These are phyloP conservation scores for Peromyscus attwateri DNA, from an alignment of 2,797 vertebrate species.

Conservation along the genomic window DNA sequence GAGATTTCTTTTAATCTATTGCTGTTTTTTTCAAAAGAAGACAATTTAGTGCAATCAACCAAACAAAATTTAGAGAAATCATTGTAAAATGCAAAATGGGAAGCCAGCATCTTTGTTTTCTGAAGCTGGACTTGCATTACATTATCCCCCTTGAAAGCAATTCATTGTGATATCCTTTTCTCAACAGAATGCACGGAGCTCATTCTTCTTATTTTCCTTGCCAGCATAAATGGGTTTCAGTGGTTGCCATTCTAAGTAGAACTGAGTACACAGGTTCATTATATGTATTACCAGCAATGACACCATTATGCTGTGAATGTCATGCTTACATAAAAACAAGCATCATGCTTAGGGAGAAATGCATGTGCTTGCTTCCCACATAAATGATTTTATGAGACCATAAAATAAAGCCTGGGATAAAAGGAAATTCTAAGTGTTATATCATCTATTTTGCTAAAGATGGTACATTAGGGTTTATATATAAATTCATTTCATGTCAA, in stretches of 20 bases:
- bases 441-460: neutral
- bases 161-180: constrained; percentile 13
- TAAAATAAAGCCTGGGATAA: neutral
- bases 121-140: constrained; percentile 62
- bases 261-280: constrained; percentile 17
- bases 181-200: constrained; percentile 35
- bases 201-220: constrained; percentile 56
- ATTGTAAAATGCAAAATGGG: constrained; percentile 72
- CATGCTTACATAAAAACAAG: constrained; percentile 57
- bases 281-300: neutral
- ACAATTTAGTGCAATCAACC: constrained; percentile 77
- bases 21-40: constrained; percentile 77
- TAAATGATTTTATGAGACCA: constrained; percentile 20
- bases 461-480: neutral
- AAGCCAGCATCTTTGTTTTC: constrained; percentile 47
- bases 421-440: neutral
- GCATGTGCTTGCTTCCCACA: neutral
- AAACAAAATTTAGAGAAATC: constrained; percentile 71
- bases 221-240: constrained; percentile 66
- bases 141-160: constrained; percentile 60
- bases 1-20: constrained; percentile 73
- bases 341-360: constrained; percentile 28
- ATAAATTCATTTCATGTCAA: neutral
- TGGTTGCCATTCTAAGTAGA: constrained; percentile 44
- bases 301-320: neutral